phyloP scores from a whole-genome alignment of 1,140 invertebrate species.

The Neodiprion fabricii region DNA sequence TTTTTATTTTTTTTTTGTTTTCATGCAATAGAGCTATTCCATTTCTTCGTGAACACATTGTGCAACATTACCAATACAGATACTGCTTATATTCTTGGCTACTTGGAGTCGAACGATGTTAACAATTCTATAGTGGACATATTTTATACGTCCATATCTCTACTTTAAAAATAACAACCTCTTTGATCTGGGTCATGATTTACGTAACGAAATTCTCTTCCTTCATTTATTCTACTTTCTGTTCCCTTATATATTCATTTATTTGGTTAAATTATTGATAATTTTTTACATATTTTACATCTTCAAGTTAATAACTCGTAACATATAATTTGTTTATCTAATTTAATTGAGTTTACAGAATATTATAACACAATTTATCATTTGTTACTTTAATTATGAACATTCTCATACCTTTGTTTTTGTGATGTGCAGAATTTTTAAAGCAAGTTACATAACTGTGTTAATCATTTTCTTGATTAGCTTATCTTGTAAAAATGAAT shows the following conservation, averaged over 20 bases:
- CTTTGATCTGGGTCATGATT: neutral
- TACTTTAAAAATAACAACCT: neutral
- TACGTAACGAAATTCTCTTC: neutral
- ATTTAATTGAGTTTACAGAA: neutral
- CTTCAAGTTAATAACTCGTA: too few relatives aligned
- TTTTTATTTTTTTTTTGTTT: too few relatives aligned
- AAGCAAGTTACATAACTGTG: too few relatives aligned
- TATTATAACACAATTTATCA: neutral
- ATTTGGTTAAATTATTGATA: too few relatives aligned
- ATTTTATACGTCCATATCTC: neutral
- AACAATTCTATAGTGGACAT: neutral
- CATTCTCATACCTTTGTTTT: too few relatives aligned
- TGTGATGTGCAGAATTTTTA: too few relatives aligned
- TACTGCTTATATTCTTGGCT: conserved; percentile 5
- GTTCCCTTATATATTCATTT: neutral
- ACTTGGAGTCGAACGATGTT: neutral
- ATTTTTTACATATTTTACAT: too few relatives aligned
- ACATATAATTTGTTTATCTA: neutral
- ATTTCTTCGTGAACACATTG: too few relatives aligned
- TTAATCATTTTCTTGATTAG: too few relatives aligned
- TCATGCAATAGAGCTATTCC: too few relatives aligned
- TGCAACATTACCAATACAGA: neutral
- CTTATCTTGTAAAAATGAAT: too few relatives aligned
- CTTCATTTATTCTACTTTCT: neutral
- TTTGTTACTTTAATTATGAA: neutral